Base-by-base conservation (phyloP, 2,888 invertebrate species). In the Leptopilina syphax region DNA sequence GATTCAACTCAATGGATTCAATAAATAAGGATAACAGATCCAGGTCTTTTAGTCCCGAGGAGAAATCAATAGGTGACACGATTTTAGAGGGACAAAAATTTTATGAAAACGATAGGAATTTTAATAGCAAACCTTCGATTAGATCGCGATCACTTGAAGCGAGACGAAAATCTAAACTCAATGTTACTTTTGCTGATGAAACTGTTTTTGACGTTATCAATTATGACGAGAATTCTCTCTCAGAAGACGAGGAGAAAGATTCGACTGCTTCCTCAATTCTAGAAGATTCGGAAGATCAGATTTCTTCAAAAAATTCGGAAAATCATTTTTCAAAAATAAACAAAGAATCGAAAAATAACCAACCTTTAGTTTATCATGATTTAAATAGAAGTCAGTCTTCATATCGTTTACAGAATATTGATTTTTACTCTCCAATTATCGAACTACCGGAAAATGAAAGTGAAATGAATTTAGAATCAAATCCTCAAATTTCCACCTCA, bases 171-270 rank as follows among this genome's bases (percentile, higher is more conserved):
- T 63, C 9, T 1, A 65, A 44, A 13, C 79, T 70, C 12, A 83
- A 65, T 7, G 84, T 83, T 6, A 82, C 82, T 5, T 84, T 86
- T 66, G 82, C 81, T 1, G 77, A 77, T 18, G 76, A 84, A 7
- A 1, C 60, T 1, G 80, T 27, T 7, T 54, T 57, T 3, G 27
- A 34, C 57, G 3, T 54, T 27, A 73, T 54, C 63, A 63, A 24
- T 63, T 24, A 63, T 3, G 24, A 66, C 1, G 66, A 66, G 0
- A 66, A 66, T 66, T 66, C 5, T n/a, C n/a, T 66, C 1, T n/a
- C 41, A 41, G 41, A n/a, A 13, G 41, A 66, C 34, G 66, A 41
- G 4, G 41, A 66, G 3, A 66, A 41, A 41, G 66, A 41, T 13
- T 41, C 24, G 3, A 18, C 18, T 8, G 63, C 7, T 24, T 63